Evolutionary conservation across 2,113 vertebrate genomes (phyloP).

Genomic region (Nothobranchius kuhntae): DNA sequence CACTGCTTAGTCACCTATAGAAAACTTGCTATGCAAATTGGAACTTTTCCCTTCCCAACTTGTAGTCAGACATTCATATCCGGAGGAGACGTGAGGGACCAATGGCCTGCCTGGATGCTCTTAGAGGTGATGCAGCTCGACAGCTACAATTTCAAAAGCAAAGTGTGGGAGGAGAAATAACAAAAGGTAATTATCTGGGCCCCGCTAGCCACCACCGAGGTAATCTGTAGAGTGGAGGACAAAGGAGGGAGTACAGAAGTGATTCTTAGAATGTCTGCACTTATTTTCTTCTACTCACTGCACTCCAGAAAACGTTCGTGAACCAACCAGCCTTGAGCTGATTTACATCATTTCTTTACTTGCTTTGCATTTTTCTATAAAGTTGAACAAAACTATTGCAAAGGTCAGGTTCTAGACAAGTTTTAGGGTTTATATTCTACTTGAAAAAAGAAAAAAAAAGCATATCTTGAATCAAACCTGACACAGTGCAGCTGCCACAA

Average conservation of each 20-base stretch:
- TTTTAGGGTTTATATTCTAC: conserved; percentile 17
- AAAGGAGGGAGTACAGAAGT: conserved; percentile 29
- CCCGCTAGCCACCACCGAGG: conserved; percentile 46
- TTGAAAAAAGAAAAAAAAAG: background rate
- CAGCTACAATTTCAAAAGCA: conserved; percentile 66
- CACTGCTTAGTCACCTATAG: too few relatives aligned
- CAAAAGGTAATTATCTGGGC: conserved; percentile 69
- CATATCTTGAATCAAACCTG: conserved; percentile 26
- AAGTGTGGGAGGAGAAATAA: conserved; percentile 69
- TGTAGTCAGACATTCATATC: conserved; percentile 47
- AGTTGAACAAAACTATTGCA: background rate
- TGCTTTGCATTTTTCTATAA: background rate
- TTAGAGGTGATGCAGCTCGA: conserved; percentile 49
- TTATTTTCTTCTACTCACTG: conserved; percentile 52
- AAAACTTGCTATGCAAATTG: conserved; percentile 18
- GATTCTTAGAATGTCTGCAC: conserved; percentile 54
- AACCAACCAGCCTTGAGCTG: conserved; percentile 8
- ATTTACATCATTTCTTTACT: background rate
- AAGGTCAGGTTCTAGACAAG: background rate
- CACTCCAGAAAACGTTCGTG: conserved; percentile 28
- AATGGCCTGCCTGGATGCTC: conserved; percentile 60
- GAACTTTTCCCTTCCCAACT: conserved; percentile 26
- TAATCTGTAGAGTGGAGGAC: conserved; percentile 55
- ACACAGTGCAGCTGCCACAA: conserved; percentile 29
- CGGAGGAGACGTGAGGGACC: conserved; percentile 55